These are phyloP conservation scores for Garra rufa DNA, from an alignment of 2,113 vertebrate species.

Conservation along the genomic window DNA sequence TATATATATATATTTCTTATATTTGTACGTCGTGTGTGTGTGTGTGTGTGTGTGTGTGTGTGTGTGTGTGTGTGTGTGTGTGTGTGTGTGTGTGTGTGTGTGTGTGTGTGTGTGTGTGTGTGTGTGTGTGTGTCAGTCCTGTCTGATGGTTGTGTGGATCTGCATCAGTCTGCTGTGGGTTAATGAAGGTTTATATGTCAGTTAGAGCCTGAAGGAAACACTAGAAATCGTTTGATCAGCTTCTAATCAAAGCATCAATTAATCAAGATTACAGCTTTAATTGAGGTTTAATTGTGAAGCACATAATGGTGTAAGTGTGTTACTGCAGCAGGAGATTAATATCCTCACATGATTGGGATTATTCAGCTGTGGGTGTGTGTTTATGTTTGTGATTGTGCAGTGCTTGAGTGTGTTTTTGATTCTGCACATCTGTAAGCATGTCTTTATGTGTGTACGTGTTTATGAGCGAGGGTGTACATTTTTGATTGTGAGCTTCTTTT, in stretches of 20 bases:
- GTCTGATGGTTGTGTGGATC: background rate
- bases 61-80: background rate
- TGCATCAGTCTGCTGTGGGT: background rate
- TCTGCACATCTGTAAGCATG: too few species aligned
- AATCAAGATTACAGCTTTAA: slow-evolving; percentile 51
- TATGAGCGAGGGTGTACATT: too few species aligned
- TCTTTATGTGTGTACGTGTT: too few species aligned
- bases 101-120: too few species aligned
- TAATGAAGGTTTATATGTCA: slow-evolving; percentile 45
- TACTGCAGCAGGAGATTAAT: background rate
- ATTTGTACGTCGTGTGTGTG: too few species aligned
- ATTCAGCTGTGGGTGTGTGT: slow-evolving; percentile 10
- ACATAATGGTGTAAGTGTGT: background rate
- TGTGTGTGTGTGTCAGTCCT: too few species aligned
- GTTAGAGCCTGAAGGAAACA: slow-evolving; percentile 26
- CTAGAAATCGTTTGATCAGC: slow-evolving; percentile 31
- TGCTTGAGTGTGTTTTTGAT: too few species aligned
- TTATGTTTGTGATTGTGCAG: background rate
- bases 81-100: background rate
- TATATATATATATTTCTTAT: too few species aligned
- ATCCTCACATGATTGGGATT: slow-evolving; percentile 3
- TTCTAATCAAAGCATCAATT: slow-evolving; percentile 31
- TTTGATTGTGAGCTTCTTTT: too few species aligned
- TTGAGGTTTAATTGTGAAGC: slow-evolving; percentile 35
- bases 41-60: too few species aligned